A percentile compares a stretch with the other conserved stretches of the same genome.
phyloP scores from a whole-genome alignment of 2,888 invertebrate species.

The Griposia aprilina region DNA sequence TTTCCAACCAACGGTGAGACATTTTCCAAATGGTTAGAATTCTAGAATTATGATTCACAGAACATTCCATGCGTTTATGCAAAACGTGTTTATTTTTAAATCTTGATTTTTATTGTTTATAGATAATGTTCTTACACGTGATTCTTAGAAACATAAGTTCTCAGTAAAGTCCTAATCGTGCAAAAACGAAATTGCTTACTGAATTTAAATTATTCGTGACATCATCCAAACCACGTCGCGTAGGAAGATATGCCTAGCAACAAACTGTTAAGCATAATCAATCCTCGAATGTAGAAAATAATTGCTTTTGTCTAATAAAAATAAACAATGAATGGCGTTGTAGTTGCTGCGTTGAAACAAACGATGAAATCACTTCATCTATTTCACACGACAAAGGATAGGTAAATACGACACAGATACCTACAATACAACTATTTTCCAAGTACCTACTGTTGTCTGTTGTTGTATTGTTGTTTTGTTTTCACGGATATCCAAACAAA shows the following conservation, averaged over 20 bases:
- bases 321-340: neutral
- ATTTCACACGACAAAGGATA: conserved; percentile 13
- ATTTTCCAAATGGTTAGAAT: conserved; percentile 26
- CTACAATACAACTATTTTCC: neutral
- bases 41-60: conserved; percentile 38
- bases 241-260: neutral
- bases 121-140: neutral
- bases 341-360: neutral
- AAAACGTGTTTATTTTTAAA: conserved; percentile 46
- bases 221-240: conserved; percentile 11
- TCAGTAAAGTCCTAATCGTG: neutral
- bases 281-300: neutral
- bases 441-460: too few relatives aligned
- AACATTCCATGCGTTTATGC: conserved; percentile 28
- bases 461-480: too few relatives aligned
- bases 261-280: conserved; percentile 14
- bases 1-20: conserved; percentile 10
- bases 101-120: conserved; percentile 5
- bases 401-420: neutral
- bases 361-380: neutral
- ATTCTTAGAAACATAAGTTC: neutral
- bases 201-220: conserved; percentile 29
- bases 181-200: neutral
- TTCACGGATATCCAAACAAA: too few relatives aligned
- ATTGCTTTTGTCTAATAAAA: neutral